Conservation (phyloP, 64 coral and sea anemone genomes). For the Platygyra sinensis region DNA sequence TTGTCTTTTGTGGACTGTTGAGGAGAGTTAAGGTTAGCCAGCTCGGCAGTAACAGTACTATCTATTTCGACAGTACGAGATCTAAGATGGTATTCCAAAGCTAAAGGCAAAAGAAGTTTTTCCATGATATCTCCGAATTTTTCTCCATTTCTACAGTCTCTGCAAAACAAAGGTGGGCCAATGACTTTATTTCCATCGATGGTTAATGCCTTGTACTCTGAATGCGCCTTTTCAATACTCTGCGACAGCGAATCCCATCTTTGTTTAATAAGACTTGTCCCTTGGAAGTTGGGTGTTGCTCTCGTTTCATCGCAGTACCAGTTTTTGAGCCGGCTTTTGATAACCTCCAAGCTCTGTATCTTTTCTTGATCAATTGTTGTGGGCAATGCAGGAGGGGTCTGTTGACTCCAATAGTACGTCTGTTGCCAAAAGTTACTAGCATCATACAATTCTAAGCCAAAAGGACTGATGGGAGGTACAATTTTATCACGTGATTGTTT, state of each 20-base stretch:
- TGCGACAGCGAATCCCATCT: background rate
- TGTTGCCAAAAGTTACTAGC: slow-evolving; percentile 23
- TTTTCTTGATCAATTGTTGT: slow-evolving; percentile 13
- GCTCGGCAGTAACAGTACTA: background rate
- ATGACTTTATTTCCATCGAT: background rate
- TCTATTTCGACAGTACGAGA: slow-evolving; percentile 28
- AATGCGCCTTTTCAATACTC: background rate
- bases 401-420: slow-evolving; percentile 10
- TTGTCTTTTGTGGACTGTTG: background rate
- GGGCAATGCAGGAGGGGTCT: background rate
- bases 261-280: background rate
- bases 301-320: slow-evolving; percentile 49
- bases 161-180: slow-evolving; percentile 25
- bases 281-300: background rate
- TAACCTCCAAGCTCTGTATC: slow-evolving; percentile 6
- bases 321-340: slow-evolving; percentile 56
- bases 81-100: slow-evolving; percentile 62
- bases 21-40: background rate
- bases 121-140: slow-evolving; percentile 51
- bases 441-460: slow-evolving; percentile 15
- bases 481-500: slow-evolving; percentile 44
- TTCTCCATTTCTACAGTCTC: background rate
- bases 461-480: slow-evolving; percentile 44
- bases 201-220: background rate
- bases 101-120: slow-evolving; percentile 57